Conservation (phyloP, 2,888 invertebrate species). For the Didymodactylos carnosus region DNA sequence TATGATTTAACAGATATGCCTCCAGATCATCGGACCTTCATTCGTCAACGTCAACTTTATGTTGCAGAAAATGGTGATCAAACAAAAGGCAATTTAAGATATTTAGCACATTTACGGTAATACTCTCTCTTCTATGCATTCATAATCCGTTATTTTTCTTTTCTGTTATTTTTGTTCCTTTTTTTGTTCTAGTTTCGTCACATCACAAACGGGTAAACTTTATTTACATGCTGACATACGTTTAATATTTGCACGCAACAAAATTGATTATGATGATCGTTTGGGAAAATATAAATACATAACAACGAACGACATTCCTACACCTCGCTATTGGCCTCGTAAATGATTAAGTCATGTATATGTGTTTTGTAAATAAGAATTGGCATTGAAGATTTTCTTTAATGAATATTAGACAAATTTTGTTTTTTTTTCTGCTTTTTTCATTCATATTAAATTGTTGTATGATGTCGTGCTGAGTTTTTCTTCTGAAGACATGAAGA, state of each 20-base stretch:
- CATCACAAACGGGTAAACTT: slow-evolving; percentile 70
- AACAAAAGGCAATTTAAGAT: slow-evolving; percentile 43
- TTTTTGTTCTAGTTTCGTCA: slow-evolving; percentile 57
- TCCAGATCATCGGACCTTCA: slow-evolving; percentile 68
- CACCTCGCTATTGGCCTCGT: slow-evolving; percentile 62
- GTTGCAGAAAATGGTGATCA: slow-evolving; percentile 40
- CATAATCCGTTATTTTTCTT: too few relatives aligned
- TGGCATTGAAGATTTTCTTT: too few relatives aligned
- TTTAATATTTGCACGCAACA: slow-evolving; percentile 67
- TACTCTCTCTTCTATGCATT: background rate
- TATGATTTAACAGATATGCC: slow-evolving; percentile 89
- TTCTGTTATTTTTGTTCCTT: too few relatives aligned
- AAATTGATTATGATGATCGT: slow-evolving; percentile 70
- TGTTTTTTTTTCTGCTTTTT: too few relatives aligned
- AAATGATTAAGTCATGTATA: too few relatives aligned
- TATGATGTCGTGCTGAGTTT: too few relatives aligned
- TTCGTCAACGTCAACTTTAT: slow-evolving; percentile 72
- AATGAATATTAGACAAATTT: too few relatives aligned
- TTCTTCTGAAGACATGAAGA: too few relatives aligned
- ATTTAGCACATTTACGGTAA: slow-evolving; percentile 79
- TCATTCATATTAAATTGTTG: too few relatives aligned
- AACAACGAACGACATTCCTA: slow-evolving; percentile 67
- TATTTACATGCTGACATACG: slow-evolving; percentile 88
- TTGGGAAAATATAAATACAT: slow-evolving; percentile 54
- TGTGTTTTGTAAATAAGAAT: too few relatives aligned